phyloP scores from a whole-genome alignment of 2,888 invertebrate species.

The Chrysopilus asiliformis region DNA sequence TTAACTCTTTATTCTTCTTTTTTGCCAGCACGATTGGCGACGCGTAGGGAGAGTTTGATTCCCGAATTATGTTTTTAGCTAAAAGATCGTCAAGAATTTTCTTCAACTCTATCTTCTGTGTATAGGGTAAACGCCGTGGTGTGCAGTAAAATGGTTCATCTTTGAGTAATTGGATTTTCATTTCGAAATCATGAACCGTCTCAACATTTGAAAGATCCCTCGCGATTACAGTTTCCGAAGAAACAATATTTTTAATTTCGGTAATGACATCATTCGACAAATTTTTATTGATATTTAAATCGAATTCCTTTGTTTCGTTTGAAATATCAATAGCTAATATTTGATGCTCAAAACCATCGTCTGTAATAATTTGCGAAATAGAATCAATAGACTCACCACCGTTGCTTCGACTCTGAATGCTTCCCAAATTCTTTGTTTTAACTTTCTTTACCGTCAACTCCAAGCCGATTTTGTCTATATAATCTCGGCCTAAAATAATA shows the following conservation, averaged over 20 bases:
- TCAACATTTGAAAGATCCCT: too few species aligned
- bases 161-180: background rate
- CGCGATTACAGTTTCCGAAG: background rate
- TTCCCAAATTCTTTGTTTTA: too few species aligned
- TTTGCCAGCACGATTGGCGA: slow-evolving; percentile 6
- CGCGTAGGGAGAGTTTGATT: background rate
- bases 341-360: too few species aligned
- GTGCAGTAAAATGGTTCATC: background rate
- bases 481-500: background rate
- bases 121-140: background rate
- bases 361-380: too few species aligned
- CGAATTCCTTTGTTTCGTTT: too few species aligned
- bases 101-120: background rate
- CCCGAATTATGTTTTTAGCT: background rate
- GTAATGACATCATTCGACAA: too few species aligned
- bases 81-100: background rate
- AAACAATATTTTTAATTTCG: too few species aligned
- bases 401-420: too few species aligned
- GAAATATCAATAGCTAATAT: too few species aligned
- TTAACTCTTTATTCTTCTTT: slow-evolving; percentile 10
- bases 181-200: background rate
- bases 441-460: slow-evolving; percentile 6
- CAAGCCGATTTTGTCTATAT: background rate
- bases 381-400: too few species aligned
- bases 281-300: too few species aligned